Conservation (phyloP, 2,888 invertebrate genomes). For the Sinopyrophorus schimmeli region DNA sequence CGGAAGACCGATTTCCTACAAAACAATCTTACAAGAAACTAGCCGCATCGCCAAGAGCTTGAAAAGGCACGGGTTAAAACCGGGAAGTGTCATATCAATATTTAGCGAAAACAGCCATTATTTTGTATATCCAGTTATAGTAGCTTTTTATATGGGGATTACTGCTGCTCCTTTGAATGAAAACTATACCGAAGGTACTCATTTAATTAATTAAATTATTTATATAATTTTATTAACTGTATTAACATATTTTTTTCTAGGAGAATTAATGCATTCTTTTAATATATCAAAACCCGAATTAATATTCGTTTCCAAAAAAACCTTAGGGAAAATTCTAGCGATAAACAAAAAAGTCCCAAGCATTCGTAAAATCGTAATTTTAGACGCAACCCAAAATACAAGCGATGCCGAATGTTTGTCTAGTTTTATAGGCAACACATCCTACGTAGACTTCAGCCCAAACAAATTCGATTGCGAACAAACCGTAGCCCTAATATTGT, state of each 20-base stretch:
- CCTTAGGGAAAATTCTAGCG: slow-evolving; percentile 59
- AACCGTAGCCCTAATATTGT: slow-evolving; percentile 51
- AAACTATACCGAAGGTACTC: slow-evolving; percentile 34
- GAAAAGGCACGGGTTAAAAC: slow-evolving; percentile 30
- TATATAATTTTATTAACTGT: neutral
- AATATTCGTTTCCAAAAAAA: slow-evolving; percentile 65
- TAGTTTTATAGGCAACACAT: slow-evolving; percentile 52
- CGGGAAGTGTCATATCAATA: slow-evolving; percentile 34
- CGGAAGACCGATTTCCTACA: slow-evolving; percentile 34
- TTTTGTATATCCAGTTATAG: slow-evolving; percentile 39
- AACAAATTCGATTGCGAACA: slow-evolving; percentile 30
- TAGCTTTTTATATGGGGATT: slow-evolving; percentile 38
- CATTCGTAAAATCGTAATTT: slow-evolving; percentile 60
- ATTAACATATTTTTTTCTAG: slow-evolving; percentile 10
- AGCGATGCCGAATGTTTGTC: slow-evolving; percentile 52
- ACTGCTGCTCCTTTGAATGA: slow-evolving; percentile 39
- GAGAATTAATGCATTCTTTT: slow-evolving; percentile 57
- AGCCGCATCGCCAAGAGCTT: slow-evolving; percentile 39
- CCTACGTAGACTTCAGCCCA: slow-evolving; percentile 15
- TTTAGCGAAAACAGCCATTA: slow-evolving; percentile 41
- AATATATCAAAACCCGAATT: slow-evolving; percentile 68
- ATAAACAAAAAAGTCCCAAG: slow-evolving; percentile 47
- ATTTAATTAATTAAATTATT: neutral
- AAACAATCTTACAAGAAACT: slow-evolving; percentile 33
- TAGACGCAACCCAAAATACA: slow-evolving; percentile 55